A percentile compares a stretch with the other conserved stretches of the same genome.
Evolutionary conservation across 2,797 vertebrate genomes (phyloP).

Genomic region (Diceros bicornis): DNA sequence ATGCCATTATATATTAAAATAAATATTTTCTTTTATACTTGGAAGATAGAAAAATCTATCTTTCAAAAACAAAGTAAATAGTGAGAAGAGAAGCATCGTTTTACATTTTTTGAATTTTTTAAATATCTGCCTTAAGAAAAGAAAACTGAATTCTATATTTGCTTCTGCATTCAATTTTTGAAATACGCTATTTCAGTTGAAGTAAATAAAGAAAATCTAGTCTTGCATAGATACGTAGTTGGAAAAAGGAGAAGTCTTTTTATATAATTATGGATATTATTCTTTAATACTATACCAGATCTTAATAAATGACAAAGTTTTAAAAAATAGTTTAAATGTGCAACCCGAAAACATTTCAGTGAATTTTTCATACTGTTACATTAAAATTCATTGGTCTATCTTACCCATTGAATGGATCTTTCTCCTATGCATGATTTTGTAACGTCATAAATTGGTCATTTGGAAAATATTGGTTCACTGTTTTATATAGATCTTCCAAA

Average conservation of each 20-base stretch:
- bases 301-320: conserved; percentile 38
- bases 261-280: conserved; percentile 5
- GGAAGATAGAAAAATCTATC: not conserved
- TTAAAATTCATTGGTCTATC: conserved; percentile 54
- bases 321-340: not conserved
- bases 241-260: conserved; percentile 16
- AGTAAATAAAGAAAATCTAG: conserved; percentile 54
- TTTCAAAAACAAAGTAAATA: not conserved
- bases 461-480: conserved; percentile 54
- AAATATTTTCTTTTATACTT: not conserved
- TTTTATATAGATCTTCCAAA: conserved; percentile 48
- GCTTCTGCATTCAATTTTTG: conserved; percentile 26
- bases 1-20: conserved; percentile 20
- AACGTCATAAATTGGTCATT: conserved; percentile 21
- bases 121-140: not conserved
- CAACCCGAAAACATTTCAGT: conserved; percentile 41
- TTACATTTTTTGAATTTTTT: not conserved
- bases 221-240: not conserved
- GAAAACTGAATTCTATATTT: not conserved
- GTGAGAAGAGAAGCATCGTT: not conserved
- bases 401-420: not conserved
- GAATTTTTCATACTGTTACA: not conserved
- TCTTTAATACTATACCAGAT: not conserved
- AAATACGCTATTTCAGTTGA: conserved; percentile 4
- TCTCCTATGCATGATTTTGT: conserved; percentile 3